Evolutionary conservation across 2,797 vertebrate genomes (phyloP), one percentile per base, ranked within the genome.

Genomic region (Trachurus trachurus): DNA sequence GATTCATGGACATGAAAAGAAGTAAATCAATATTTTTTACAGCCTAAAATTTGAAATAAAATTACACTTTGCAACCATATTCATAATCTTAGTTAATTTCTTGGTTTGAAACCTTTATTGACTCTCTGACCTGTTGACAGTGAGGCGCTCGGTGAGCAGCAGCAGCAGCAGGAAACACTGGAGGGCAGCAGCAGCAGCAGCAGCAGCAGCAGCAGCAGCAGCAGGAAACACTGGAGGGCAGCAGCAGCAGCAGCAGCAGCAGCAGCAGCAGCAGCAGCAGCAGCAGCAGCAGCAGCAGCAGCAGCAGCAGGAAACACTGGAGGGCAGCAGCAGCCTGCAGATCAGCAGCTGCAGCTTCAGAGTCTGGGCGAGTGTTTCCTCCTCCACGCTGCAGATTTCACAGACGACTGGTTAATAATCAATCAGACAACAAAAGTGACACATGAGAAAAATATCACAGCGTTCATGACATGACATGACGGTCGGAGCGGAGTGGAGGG

Each of bases 161-260:
- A 63, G 58, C 37, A 44, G 44, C 54, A 53, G 54, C 70, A 71
- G 65, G 66, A 70, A 40, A 77, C 91, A 89, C 79, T 75, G 71
- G 91, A 52, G 88, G 89, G 91, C 88, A 92, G 89, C 91, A 91
- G 61, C 76, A 70, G 53, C 80, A n/a, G n/a, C 87, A 70, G 66
- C 31, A 50, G 29, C 4, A 34, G 26, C 31, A 2, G 65, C 7
- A 70, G 78, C 76, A 66, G 47, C 45, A 44, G 44, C 54, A 53
- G 54, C 70, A 71, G 65, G 66, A 70, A 40, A 77, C 91, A 89
- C 79, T 75, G 71, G 91, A 52, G 88, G 89, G 91, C 88, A 92
- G 89, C 91, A 91, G 61, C 76, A 70, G 53, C 80, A n/a, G n/a
- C 87, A 70, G 66, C 31, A 50, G 29, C 4, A 34, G 26, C 31